Conservation (phyloP, 1,140 invertebrate species). For the Pseudomyrmex flavicornis region DNA sequence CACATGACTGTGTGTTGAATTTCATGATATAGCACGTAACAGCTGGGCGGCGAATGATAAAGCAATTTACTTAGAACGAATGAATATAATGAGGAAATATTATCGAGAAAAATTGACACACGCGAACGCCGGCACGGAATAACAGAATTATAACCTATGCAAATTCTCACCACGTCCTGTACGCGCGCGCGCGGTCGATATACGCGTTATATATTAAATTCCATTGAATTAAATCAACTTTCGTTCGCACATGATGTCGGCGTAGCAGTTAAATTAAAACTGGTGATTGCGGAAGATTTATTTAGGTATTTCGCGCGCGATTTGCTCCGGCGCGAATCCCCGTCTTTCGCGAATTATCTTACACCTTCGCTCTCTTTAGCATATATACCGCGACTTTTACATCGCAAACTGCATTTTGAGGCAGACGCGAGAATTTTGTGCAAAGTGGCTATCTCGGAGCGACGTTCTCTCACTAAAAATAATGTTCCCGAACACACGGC, state of each 20-base stretch:
- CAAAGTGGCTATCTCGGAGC: slow-evolving; percentile 36
- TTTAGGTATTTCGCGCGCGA: slow-evolving; percentile 31
- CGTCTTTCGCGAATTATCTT: slow-evolving; percentile 33
- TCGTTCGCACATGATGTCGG: slow-evolving; percentile 39
- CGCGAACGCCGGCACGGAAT: slow-evolving; percentile 28
- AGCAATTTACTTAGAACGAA: slow-evolving; percentile 39
- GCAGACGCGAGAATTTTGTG: slow-evolving; percentile 45
- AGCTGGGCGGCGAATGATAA: not conserved
- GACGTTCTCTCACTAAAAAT: slow-evolving; percentile 35
- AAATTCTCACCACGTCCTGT: slow-evolving; percentile 39
- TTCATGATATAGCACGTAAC: not conserved
- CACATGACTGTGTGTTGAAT: not conserved
- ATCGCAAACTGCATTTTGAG: slow-evolving; percentile 39
- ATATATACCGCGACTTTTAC: slow-evolving; percentile 16
- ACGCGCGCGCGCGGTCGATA: not conserved
- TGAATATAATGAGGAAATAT: slow-evolving; percentile 28
- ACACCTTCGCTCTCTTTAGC: slow-evolving; percentile 29
- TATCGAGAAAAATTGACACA: slow-evolving; percentile 48
- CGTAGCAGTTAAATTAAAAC: slow-evolving; percentile 47
- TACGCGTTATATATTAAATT: slow-evolving; percentile 47
- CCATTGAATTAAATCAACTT: slow-evolving; percentile 55
- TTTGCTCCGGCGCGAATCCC: not conserved
- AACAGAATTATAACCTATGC: slow-evolving; percentile 53
- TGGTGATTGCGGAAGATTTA: slow-evolving; percentile 31
- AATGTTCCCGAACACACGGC: slow-evolving; percentile 25